These are phyloP conservation scores for Ceratothoa steindachneri DNA, from an alignment of 2,888 invertebrate species.

Conservation along the genomic window DNA sequence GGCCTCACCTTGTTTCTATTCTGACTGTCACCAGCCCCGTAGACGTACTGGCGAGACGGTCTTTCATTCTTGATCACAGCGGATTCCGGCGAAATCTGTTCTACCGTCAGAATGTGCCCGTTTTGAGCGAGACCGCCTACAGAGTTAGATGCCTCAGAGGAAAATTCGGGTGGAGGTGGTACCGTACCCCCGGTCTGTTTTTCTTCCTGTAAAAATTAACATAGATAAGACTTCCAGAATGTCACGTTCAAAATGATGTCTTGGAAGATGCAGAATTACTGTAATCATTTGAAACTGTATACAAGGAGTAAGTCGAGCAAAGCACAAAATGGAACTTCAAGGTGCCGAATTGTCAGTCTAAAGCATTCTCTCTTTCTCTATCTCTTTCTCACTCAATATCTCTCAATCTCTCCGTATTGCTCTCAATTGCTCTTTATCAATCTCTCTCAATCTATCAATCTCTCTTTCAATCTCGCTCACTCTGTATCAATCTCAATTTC, in stretches of 20 bases:
- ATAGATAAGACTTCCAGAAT: neutral
- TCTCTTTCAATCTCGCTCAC: neutral
- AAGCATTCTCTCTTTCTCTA: neutral
- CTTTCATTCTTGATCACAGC: neutral
- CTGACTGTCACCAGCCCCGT: neutral
- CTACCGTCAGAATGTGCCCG: neutral
- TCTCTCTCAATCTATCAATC: neutral
- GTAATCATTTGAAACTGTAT: neutral
- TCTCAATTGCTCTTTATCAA: neutral
- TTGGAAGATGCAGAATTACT: no score
- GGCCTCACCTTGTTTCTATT: neutral
- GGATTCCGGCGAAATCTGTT: neutral
- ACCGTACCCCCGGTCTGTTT: neutral
- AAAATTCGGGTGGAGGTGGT: slow-evolving; percentile 1
- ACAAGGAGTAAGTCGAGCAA: no score
- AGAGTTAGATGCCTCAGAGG: neutral
- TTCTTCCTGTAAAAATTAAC: neutral
- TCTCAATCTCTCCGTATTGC: neutral
- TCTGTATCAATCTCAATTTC: neutral
- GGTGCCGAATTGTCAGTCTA: no score
- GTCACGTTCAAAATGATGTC: no score
- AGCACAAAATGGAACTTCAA: no score
- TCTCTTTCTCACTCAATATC: neutral
- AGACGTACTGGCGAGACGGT: neutral
- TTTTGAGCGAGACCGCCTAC: neutral